Evolutionary conservation across 2,888 invertebrate species (phyloP).

Genomic region (Xylocampa areola): DNA sequence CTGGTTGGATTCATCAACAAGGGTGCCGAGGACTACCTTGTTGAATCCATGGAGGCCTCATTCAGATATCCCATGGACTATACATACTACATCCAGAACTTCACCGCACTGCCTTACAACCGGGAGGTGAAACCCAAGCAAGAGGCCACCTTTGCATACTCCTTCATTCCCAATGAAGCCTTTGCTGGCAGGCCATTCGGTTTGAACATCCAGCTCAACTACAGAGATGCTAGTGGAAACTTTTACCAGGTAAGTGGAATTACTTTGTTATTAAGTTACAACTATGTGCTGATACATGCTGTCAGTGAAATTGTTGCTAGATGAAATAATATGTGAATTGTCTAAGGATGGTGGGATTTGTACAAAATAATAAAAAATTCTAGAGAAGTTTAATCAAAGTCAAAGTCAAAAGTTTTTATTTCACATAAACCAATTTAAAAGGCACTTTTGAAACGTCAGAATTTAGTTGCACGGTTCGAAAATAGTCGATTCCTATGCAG

Average conservation of each 20-base stretch:
- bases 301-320: no score
- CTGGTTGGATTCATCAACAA: conserved; percentile 99
- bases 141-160: conserved; percentile 98
- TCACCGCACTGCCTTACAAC: conserved; percentile 96
- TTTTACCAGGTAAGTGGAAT: conserved; percentile 87
- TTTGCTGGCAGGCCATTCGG: conserved; percentile 99
- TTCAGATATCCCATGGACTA: conserved; percentile 99
- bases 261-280: not conserved
- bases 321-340: no score
- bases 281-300: no score
- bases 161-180: conserved; percentile 98
- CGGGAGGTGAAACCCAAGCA: conserved; percentile 96
- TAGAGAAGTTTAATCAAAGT: no score
- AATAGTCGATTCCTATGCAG: no score
- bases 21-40: conserved; percentile 96
- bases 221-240: conserved; percentile 93
- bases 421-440: no score
- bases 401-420: no score
- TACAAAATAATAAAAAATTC: no score
- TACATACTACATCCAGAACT: conserved; percentile 99
- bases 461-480: no score
- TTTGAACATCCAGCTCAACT: conserved; percentile 96
- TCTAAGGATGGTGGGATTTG: no score
- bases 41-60: conserved; percentile 98
- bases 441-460: no score